Conservation (phyloP, 92 coral and sea anemone genomes). For the Pocillopora meandrina region DNA sequence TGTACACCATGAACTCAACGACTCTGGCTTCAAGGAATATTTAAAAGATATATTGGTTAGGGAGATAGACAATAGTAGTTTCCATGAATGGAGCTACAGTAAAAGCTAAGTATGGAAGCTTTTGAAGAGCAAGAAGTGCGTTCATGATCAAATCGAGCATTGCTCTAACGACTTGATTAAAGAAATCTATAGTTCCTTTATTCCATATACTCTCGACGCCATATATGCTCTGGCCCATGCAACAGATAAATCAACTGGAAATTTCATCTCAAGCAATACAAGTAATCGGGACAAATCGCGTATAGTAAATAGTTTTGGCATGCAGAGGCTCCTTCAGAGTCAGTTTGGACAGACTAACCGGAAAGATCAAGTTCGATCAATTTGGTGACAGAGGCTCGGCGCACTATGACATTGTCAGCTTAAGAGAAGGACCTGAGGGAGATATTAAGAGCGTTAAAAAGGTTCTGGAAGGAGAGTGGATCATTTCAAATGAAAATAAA, state of each 20-base stretch:
- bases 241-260: background rate
- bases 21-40: background rate
- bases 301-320: background rate
- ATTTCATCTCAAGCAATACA: background rate
- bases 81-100: too few relatives aligned
- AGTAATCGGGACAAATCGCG: background rate
- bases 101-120: too few relatives aligned
- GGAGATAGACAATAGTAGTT: too few relatives aligned
- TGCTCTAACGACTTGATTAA: background rate
- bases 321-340: background rate
- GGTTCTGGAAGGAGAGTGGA: background rate
- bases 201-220: constrained; percentile 1
- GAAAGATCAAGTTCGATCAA: background rate
- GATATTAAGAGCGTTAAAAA: background rate
- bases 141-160: too few relatives aligned
- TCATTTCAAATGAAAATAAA: background rate
- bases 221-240: constrained; percentile 8
- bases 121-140: too few relatives aligned
- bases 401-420: background rate
- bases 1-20: background rate
- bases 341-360: background rate
- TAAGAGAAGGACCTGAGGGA: background rate
- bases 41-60: too few relatives aligned
- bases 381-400: background rate
- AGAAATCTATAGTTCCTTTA: background rate